Conservation (phyloP, 2,888 invertebrate species). For the Apodemia hepburni region DNA sequence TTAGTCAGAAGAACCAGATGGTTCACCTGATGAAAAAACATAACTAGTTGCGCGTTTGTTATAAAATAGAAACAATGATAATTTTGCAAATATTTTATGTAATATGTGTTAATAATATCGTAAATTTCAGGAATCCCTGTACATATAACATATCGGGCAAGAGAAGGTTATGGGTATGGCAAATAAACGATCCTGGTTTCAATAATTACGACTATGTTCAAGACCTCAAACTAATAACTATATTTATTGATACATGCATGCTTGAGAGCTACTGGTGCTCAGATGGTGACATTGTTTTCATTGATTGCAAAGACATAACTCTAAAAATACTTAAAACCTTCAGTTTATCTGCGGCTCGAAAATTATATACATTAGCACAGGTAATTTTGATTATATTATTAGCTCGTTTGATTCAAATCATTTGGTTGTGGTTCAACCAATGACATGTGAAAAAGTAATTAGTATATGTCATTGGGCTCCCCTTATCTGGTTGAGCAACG, state of each 20-base stretch:
- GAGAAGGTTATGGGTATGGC: constrained; percentile 13
- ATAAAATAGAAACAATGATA: too few relatives aligned
- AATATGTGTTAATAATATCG: background rate
- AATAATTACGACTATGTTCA: constrained; percentile 13
- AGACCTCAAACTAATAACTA: background rate
- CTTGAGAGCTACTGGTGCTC: background rate
- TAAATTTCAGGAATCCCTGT: background rate
- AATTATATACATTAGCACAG: constrained; percentile 4
- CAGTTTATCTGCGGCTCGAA: background rate
- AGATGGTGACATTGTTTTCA: background rate
- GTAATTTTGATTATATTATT: background rate
- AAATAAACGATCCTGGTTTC: constrained; percentile 13
- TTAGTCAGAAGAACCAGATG: too few relatives aligned
- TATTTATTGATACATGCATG: background rate
- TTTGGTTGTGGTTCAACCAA: too few relatives aligned
- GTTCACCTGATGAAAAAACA: too few relatives aligned
- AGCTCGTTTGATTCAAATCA: background rate
- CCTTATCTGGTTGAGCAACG: too few relatives aligned
- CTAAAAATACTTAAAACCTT: constrained; percentile 16
- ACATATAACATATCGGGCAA: constrained; percentile 9
- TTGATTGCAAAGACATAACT: constrained; percentile 13
- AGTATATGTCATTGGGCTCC: too few relatives aligned
- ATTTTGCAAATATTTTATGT: too few relatives aligned
- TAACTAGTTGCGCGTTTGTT: too few relatives aligned
- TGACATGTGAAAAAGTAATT: too few relatives aligned